Conservation (phyloP, 2,113 vertebrate genomes). For the Camelus dromedarius region DNA sequence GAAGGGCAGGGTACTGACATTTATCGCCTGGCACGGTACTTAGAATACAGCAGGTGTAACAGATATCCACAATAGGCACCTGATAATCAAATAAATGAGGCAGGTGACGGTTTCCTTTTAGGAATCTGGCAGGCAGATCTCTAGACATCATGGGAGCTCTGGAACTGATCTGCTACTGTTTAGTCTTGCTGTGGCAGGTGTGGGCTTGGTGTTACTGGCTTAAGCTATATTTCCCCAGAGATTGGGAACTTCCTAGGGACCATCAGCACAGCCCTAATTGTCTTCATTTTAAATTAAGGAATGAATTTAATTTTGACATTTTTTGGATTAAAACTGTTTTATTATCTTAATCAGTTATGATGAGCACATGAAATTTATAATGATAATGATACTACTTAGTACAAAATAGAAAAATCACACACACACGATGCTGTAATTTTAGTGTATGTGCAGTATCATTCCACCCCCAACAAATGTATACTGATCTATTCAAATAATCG, state of each 20-base stretch:
- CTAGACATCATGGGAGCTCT: not conserved
- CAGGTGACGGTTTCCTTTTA: not conserved
- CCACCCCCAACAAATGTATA: not conserved
- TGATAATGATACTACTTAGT: not conserved
- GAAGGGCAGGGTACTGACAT: not conserved
- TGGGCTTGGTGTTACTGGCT: not conserved
- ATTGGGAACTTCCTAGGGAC: not conserved
- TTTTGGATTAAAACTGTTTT: slow-evolving; percentile 15
- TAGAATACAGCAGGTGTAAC: not conserved
- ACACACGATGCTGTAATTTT: not conserved
- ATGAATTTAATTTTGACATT: not conserved
- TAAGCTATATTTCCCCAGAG: not conserved
- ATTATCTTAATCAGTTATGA: slow-evolving; percentile 16
- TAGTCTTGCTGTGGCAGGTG: not conserved
- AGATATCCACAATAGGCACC: not conserved
- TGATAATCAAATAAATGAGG: not conserved
- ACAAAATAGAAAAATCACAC: not conserved
- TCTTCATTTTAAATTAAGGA: slow-evolving; percentile 40
- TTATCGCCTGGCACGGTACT: not conserved
- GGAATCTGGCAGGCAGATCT: not conserved
- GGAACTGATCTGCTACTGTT: not conserved
- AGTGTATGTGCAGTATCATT: not conserved
- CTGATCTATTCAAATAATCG: not conserved
- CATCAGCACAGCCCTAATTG: not conserved
- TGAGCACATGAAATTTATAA: slow-evolving; percentile 12